Evolutionary conservation across 1,140 invertebrate species (phyloP).

Genomic region (Coptotermes formosanus): DNA sequence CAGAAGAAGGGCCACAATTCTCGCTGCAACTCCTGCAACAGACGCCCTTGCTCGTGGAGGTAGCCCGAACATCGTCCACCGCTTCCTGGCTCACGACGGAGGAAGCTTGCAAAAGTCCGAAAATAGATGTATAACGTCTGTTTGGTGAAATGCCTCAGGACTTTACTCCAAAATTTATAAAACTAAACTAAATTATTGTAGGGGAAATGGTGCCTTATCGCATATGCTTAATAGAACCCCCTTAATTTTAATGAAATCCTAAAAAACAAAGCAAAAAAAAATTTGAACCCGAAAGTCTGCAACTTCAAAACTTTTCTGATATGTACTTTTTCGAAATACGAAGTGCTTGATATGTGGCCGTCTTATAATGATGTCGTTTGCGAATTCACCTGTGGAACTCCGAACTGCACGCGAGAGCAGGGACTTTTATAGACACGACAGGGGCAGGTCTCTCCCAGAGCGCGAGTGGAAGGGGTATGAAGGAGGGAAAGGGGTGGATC

Average conservation of each 20-base stretch:
- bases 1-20: background rate
- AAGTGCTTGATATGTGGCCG: background rate
- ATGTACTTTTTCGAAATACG: background rate
- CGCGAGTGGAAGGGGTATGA: background rate
- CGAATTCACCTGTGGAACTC: background rate
- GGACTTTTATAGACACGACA: background rate
- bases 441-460: background rate
- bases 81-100: background rate
- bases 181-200: too few species aligned
- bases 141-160: fast-evolving
- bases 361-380: background rate
- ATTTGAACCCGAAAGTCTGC: background rate
- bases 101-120: background rate
- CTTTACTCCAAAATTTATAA: too few species aligned
- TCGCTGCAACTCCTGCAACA: background rate
- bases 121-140: background rate
- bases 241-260: too few species aligned
- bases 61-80: background rate
- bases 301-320: background rate
- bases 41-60: background rate
- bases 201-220: too few species aligned
- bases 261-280: too few species aligned
- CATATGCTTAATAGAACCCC: too few species aligned
- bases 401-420: background rate
- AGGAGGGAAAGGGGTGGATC: background rate